phyloP scores from a whole-genome alignment of 2,113 vertebrate genomes.

The Leucosticte australis region DNA sequence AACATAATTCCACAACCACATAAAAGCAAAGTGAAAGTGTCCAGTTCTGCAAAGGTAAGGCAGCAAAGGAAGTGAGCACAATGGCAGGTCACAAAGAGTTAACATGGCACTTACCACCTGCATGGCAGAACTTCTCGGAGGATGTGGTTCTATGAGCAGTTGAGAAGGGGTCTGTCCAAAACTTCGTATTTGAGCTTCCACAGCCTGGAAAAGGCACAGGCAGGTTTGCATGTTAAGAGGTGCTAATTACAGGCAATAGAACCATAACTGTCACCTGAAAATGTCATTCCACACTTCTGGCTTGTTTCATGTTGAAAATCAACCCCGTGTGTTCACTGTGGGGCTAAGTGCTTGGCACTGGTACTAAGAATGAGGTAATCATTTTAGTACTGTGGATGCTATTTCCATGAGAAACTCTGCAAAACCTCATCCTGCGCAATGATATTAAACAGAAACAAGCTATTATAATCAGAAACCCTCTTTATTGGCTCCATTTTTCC shows the following conservation, averaged over 20 bases:
- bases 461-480: conserved; percentile 68
- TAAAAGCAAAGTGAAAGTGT: not conserved
- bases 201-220: conserved; percentile 83
- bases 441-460: conserved; percentile 83
- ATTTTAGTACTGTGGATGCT: conserved; percentile 72
- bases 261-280: conserved; percentile 85
- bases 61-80: not conserved
- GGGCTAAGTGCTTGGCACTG: conserved; percentile 78
- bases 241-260: conserved; percentile 87
- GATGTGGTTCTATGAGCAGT: conserved; percentile 95
- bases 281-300: conserved; percentile 79
- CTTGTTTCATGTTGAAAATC: conserved; percentile 79
- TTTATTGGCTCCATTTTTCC: conserved; percentile 61
- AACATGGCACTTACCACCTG: conserved; percentile 88
- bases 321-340: conserved; percentile 63
- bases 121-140: conserved; percentile 96
- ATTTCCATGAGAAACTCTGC: conserved; percentile 83
- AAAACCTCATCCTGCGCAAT: conserved; percentile 74
- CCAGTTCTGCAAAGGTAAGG: not conserved
- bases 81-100: not conserved
- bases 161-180: conserved; percentile 98
- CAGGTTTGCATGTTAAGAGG: conserved; percentile 82
- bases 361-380: conserved; percentile 80
- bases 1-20: not conserved
- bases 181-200: conserved; percentile 96